Percentiles rank a stretch among this genome's conserved stretches.
phyloP scores from a whole-genome alignment of 2,888 invertebrate species.

The Lamproptera curius region DNA sequence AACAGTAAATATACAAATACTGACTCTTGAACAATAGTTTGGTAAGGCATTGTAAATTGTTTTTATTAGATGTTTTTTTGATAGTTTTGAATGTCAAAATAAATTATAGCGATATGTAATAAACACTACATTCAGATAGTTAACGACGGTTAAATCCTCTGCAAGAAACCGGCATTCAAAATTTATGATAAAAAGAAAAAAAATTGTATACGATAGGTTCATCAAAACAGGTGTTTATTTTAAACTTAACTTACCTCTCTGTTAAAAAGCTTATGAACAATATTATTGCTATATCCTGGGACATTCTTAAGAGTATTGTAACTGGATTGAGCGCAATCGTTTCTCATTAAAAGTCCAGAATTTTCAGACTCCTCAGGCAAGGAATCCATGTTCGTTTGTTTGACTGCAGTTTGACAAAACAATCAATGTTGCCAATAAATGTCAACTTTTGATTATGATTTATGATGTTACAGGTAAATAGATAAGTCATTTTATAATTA shows the following conservation, averaged over 20 bases:
- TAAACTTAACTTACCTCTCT: slow-evolving; percentile 74
- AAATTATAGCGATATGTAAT: background rate
- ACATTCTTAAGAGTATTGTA: slow-evolving; percentile 43
- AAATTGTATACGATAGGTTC: slow-evolving; percentile 14
- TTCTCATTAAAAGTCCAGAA: slow-evolving; percentile 43
- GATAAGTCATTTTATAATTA: no score
- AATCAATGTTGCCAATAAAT: slow-evolving; percentile 38
- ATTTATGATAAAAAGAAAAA: slow-evolving; percentile 15
- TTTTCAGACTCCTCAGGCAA: slow-evolving; percentile 52
- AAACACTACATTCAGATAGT: no score
- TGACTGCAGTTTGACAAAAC: slow-evolving; percentile 50
- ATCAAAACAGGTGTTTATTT: slow-evolving; percentile 27
- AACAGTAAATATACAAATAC: background rate
- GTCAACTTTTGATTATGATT: slow-evolving; percentile 1
- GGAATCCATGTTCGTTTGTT: slow-evolving; percentile 76
- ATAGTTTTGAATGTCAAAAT: background rate
- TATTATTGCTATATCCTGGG: slow-evolving; percentile 51
- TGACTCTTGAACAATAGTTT: slow-evolving; percentile 1
- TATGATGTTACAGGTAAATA: background rate
- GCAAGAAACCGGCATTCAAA: slow-evolving; percentile 12
- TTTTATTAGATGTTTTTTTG: background rate
- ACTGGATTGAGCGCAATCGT: slow-evolving; percentile 46
- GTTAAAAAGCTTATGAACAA: slow-evolving; percentile 76
- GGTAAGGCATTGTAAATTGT: background rate
- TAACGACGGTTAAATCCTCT: no score